These are phyloP conservation scores for Sciurus niger DNA, from an alignment of 2,113 vertebrate species.

Conservation along the genomic window DNA sequence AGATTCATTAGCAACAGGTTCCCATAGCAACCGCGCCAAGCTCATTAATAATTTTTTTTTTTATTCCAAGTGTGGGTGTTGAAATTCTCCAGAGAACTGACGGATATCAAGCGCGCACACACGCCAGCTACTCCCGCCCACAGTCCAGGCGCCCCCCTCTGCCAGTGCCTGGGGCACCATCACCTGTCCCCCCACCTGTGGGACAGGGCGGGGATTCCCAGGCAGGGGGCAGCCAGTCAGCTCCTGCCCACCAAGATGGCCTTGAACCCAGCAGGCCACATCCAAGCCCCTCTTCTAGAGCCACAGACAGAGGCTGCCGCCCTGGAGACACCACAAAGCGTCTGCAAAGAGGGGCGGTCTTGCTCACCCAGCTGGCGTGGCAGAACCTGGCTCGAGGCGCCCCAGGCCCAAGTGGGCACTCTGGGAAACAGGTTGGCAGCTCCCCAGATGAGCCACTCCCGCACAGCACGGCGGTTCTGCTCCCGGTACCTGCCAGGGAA, in stretches of 20 bases:
- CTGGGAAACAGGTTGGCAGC: fast-evolving
- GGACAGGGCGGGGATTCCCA: neutral
- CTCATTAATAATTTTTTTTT: slow-evolving; percentile 89
- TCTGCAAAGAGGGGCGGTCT: neutral
- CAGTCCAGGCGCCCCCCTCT: neutral
- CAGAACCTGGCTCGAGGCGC: too few relatives aligned
- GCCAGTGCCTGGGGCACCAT: neutral
- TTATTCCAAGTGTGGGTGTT: slow-evolving; percentile 77
- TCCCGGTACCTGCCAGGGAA: fast-evolving
- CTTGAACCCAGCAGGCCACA: neutral
- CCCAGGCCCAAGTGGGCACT: neutral
- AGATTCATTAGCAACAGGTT: slow-evolving; percentile 95
- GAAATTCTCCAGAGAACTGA: slow-evolving; percentile 74
- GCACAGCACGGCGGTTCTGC: fast-evolving
- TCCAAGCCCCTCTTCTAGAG: neutral
- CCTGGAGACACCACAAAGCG: fast-evolving
- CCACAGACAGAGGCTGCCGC: too few relatives aligned
- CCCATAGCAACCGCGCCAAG: slow-evolving; percentile 94
- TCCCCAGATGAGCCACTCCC: neutral
- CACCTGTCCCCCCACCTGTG: neutral
- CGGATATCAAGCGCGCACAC: neutral
- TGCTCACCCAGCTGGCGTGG: neutral
- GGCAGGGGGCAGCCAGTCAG: fast-evolving
- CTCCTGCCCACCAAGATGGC: neutral
- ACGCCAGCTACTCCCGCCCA: slow-evolving; percentile 38